phyloP scores from a whole-genome alignment of 2,797 vertebrate genomes.

The Buceros bicornis region DNA sequence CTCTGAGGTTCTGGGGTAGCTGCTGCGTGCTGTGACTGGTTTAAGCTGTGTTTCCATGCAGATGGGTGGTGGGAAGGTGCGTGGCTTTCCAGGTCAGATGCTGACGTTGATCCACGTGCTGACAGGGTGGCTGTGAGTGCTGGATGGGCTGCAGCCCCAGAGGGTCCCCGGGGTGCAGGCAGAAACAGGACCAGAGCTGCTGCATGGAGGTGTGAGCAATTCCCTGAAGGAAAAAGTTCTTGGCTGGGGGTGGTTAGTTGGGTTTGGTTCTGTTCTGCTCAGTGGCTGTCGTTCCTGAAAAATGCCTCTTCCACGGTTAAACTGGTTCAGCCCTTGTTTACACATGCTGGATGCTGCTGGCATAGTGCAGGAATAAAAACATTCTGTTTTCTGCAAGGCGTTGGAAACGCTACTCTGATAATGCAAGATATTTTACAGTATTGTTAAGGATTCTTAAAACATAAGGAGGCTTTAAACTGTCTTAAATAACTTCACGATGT shows the following conservation, averaged over 20 bases:
- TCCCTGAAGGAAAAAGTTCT: background rate
- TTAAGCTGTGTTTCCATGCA: background rate
- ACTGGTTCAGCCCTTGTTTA: too few relatives aligned
- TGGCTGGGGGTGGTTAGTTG: background rate
- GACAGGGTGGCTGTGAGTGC: background rate
- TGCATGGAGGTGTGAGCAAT: background rate
- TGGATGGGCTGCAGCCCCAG: background rate
- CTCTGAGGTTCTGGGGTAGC: background rate
- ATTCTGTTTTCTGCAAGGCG: background rate
- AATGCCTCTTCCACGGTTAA: too few relatives aligned
- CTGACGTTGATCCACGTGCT: background rate
- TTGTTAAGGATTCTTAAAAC: background rate
- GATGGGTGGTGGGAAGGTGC: background rate
- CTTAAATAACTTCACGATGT: background rate
- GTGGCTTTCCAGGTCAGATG: background rate
- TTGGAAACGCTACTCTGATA: background rate
- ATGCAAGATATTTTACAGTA: background rate
- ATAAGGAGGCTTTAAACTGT: background rate
- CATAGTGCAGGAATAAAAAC: background rate
- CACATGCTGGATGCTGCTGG: rapidly evolving
- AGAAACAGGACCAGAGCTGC: background rate
- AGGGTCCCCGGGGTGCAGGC: background rate
- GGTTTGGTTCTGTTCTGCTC: background rate
- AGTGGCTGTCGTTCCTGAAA: too few relatives aligned
- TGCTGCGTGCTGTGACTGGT: rapidly evolving